Evolutionary conservation across 2,888 invertebrate species (phyloP).

Genomic region (Notodonta ziczac): DNA sequence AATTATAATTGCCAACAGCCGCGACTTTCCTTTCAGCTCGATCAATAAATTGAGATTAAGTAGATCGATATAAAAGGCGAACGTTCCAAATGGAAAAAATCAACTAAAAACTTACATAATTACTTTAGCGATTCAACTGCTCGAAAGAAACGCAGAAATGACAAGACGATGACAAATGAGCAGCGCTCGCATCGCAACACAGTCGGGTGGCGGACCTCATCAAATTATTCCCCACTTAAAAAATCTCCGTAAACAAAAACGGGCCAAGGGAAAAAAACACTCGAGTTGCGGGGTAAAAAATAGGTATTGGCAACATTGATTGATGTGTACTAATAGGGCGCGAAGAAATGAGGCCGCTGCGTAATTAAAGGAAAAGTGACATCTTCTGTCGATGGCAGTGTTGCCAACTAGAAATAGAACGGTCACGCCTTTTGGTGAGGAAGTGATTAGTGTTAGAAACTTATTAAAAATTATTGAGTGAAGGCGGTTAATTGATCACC

Average conservation of each 20-base stretch:
- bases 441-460: conserved; percentile 81
- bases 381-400: conserved; percentile 81
- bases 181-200: conserved; percentile 74
- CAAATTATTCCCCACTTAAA: conserved; percentile 84
- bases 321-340: conserved; percentile 85
- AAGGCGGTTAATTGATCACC: conserved; percentile 78
- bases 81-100: conserved; percentile 62
- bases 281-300: conserved; percentile 75
- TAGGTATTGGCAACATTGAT: conserved; percentile 85
- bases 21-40: conserved; percentile 34
- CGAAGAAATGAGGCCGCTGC: conserved; percentile 81
- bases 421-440: conserved; percentile 79
- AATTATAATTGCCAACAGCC: conserved; percentile 24
- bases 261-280: conserved; percentile 73
- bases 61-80: conserved; percentile 56
- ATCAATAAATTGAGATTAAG: conserved; percentile 35
- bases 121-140: conserved; percentile 81
- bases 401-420: conserved; percentile 77
- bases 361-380: conserved; percentile 83
- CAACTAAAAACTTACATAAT: conserved; percentile 79
- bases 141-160: conserved; percentile 83
- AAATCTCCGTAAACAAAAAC: conserved; percentile 84
- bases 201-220: conserved; percentile 84
- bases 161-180: conserved; percentile 85
- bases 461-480: conserved; percentile 84